Evolutionary conservation across 2,113 vertebrate species (phyloP), one percentile per base, ranked within the genome.

Genomic region (Bettongia penicillata): DNA sequence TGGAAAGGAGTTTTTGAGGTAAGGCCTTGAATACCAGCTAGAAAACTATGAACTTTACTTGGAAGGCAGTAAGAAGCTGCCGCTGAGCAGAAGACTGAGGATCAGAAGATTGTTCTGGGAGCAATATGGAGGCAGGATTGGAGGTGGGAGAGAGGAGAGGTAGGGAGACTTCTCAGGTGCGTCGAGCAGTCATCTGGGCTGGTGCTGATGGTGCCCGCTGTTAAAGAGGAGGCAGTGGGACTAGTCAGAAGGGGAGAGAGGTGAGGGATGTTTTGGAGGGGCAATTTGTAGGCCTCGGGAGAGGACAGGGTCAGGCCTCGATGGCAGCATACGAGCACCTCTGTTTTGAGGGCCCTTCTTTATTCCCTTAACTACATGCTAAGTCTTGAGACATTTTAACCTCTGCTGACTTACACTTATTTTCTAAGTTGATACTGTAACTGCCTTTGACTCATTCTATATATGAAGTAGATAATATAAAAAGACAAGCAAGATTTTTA

Each of bases 401-500:
- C 16, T 84, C 5, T 43, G 43, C 6, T 43, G 5, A 43, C 43
- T 84, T 84, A 84, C 37, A n/a, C n/a, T 43, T 84, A 7, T 84
- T 22, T 84, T 84, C 68, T n/a, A 43, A 84, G 9, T 1, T 84
- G 68, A 84, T 84, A 84, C 43, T 84, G 16, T 43, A 43, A 84
- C 37, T 84, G 68, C 5, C n/a, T n/a, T 26, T 16, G 22, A 16
- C 68, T 22, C 1, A 43, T 43, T 84, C 16, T 84, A 84, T 84
- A 22, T 84, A 14, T 47, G 51, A 94, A 95, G 77, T 93, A 92
- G 47, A 68, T 31, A 92, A 26, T 24, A 47, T 90, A 47, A 48
- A 94, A 94, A 24, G 8, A 93, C 77, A 96, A 94, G 52, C 89
- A 51, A 89, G 25, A 91, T 96, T 97, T 43, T 93, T 94, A 84